Conservation (phyloP, 2,113 vertebrate species). For the Gambusia holbrooki region DNA sequence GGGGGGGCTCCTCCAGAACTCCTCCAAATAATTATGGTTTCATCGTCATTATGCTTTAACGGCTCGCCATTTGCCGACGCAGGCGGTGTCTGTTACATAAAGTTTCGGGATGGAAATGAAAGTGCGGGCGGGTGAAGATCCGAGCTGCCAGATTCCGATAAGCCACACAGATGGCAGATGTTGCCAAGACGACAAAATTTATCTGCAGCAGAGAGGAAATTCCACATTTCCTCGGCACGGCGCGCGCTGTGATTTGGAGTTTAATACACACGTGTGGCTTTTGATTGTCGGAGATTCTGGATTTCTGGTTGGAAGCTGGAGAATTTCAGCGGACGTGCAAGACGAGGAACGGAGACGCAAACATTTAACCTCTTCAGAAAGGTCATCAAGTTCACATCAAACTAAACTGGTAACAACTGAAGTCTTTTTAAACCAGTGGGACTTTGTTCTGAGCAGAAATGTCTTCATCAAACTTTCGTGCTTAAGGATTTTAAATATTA, state of each 20-base stretch:
- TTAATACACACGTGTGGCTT: constrained; percentile 16
- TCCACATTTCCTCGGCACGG: constrained; percentile 7
- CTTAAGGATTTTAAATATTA: no score
- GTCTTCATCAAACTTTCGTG: no score
- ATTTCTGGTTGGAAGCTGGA: neutral
- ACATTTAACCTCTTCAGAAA: neutral
- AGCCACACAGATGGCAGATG: constrained; percentile 48
- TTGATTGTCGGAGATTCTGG: constrained; percentile 10
- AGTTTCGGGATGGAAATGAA: constrained; percentile 73
- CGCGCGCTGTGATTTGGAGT: constrained; percentile 2
- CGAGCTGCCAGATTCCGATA: constrained; percentile 53
- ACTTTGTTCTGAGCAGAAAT: no score
- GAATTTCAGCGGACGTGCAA: neutral
- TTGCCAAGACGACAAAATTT: constrained; percentile 37
- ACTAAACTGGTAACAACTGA: neutral
- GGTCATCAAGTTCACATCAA: neutral
- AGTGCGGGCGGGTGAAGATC: constrained; percentile 57
- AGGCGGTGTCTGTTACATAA: constrained; percentile 73
- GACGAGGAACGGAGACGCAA: no score
- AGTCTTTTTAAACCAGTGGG: neutral
- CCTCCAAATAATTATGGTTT: constrained; percentile 83
- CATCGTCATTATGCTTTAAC: constrained; percentile 80
- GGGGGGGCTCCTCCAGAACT: constrained; percentile 75
- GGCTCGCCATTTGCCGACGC: constrained; percentile 76
- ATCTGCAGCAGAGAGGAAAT: constrained; percentile 16